Conservation (phyloP, 2,113 vertebrate species). For the Gavia stellata region DNA sequence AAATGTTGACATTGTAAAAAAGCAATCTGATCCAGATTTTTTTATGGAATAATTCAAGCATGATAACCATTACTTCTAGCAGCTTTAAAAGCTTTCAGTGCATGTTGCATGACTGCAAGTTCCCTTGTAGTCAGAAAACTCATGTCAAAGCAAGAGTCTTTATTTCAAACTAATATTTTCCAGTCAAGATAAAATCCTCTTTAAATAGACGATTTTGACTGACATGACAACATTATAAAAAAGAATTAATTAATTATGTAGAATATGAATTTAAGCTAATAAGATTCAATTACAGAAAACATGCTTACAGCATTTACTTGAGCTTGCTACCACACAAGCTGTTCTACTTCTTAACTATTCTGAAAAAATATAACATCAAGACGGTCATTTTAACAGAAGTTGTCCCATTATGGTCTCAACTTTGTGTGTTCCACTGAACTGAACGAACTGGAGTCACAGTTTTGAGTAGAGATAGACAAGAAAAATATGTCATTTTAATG, state of each 20-base stretch:
- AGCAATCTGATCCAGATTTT: neutral
- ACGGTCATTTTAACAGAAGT: neutral
- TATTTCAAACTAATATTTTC: neutral
- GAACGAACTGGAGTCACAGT: neutral
- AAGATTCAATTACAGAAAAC: constrained; percentile 42
- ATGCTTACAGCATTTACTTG: constrained; percentile 38
- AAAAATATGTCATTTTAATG: neutral
- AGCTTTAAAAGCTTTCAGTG: neutral
- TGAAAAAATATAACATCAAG: neutral
- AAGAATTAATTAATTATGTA: constrained; percentile 26
- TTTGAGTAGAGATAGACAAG: neutral
- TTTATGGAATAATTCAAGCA: neutral
- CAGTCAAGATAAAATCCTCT: neutral
- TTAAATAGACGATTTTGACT: neutral
- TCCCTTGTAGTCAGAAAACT: neutral
- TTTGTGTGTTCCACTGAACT: neutral
- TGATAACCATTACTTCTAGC: neutral
- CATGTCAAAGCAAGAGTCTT: neutral
- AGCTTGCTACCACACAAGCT: constrained; percentile 42
- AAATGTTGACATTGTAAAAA: neutral
- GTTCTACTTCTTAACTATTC: neutral
- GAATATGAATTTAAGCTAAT: constrained; percentile 35
- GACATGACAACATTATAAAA: neutral
- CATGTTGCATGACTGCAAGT: neutral
- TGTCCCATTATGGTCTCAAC: neutral